Evolutionary conservation across 2,797 vertebrate species (phyloP), one percentile per base, ranked within the genome.

Genomic region (Gouania willdenowi): DNA sequence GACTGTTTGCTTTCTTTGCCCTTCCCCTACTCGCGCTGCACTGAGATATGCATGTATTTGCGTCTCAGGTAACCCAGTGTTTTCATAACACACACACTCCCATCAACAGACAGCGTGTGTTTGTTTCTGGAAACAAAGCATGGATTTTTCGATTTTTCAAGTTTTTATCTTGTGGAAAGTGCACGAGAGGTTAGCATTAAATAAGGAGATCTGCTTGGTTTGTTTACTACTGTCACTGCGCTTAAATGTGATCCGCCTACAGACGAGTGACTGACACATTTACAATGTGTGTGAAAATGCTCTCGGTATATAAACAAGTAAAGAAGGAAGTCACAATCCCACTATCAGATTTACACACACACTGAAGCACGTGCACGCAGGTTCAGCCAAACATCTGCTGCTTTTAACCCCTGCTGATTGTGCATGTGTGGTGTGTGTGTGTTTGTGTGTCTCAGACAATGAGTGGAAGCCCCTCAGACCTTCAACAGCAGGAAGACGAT

Each of bases 401-500:
- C 72, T 77, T 75, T 79, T 77, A 84, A 80, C 72, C 64, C 74
- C 77, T 64, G 46, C 61, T 71, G 66, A 25, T 55, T 55, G 33
- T 41, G 40, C 15, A 10, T 57, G 56, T 61, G 36, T 34, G 18
- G 40, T 55, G 46, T 61, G 43, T 56, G 64, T 53, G 62, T 54
- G 58, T 58, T 25, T 66, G 69, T 68, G 51, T 59, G 52, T 52
- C 54, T 70, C 46, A 71, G 75, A 86, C 80, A 87, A 83, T 85
- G 60, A 75, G 54, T 77, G 78, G 78, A 83, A 82, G 79, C 78
- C 66, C 67, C 62, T 52, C 52, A 77, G 69, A 82, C 73, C 70
- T 75, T 80, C 75, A 82, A 83, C 82, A 87, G 85, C 80, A 83
- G 85, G 81, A 86, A 83, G 78, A 52, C 69, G 66, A 81, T 73